Evolutionary conservation across 2,888 invertebrate species (phyloP).

Genomic region (Pterostichus madidus): DNA sequence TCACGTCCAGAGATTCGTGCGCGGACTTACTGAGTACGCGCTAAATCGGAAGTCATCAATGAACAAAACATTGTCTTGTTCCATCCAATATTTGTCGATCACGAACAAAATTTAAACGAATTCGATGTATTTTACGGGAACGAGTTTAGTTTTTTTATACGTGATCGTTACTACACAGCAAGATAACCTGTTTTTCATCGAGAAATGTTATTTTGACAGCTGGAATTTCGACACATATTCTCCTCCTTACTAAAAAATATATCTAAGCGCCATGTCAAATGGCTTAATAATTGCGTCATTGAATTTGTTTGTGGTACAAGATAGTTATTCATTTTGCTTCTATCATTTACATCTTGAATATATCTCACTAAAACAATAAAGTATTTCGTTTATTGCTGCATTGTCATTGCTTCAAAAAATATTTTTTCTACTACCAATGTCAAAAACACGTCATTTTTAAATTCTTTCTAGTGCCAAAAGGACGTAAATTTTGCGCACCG

Average conservation of each 20-base stretch:
- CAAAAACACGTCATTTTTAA: too few relatives aligned
- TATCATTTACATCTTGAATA: too few relatives aligned
- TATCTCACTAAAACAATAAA: too few relatives aligned
- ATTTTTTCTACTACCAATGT: too few relatives aligned
- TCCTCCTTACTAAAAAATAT: slow-evolving; percentile 16
- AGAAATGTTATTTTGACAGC: slow-evolving; percentile 21
- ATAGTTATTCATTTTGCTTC: too few relatives aligned
- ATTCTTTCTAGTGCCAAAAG: too few relatives aligned
- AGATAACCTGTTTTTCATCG: slow-evolving; percentile 38
- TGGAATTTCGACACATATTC: slow-evolving; percentile 18
- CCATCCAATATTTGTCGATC: slow-evolving; percentile 65
- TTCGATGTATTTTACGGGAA: slow-evolving; percentile 49
- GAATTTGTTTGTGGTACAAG: too few relatives aligned
- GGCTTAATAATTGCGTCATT: too few relatives aligned
- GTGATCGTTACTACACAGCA: slow-evolving; percentile 36
- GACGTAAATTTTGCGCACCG: too few relatives aligned
- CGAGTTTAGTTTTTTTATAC: slow-evolving; percentile 53
- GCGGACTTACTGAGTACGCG: slow-evolving; percentile 63
- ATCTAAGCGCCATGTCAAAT: not conserved
- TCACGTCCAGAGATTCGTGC: slow-evolving; percentile 64
- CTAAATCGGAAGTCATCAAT: slow-evolving; percentile 66
- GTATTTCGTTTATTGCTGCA: too few relatives aligned
- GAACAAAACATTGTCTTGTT: slow-evolving; percentile 66
- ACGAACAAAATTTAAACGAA: slow-evolving; percentile 67
- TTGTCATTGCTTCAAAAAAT: too few relatives aligned